Base-by-base conservation (phyloP, 1,140 invertebrate species). In the Orussus abietinus region DNA sequence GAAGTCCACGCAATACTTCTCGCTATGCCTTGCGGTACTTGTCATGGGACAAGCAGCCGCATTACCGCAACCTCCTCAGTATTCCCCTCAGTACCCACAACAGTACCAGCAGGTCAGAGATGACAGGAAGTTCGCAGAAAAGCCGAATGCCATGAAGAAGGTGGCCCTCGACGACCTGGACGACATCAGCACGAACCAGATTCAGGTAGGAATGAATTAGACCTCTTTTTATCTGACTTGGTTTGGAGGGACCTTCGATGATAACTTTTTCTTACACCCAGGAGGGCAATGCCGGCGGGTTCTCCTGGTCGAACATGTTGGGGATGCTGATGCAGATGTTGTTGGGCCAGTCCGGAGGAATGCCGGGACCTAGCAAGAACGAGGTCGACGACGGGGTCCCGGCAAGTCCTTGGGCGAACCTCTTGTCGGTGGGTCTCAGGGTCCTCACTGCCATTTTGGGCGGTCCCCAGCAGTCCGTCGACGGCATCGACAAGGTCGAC, bases 401-500 rank as follows among this genome's bases (percentile, higher is more conserved):
- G 4, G 75, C 83, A 5, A 88, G 86, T 12, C 86, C 88, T 3
- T 91, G 88, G 88, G 81, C 87, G n/a, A 88, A 89, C 64, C 71
- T 90, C 1, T 69, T 93, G n/a, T 83, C 87, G 1, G 79, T 87
- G 32, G 82, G 82, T 30, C 75, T 93, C 7, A 85, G 89, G 63
- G 86, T 93, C 42, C 72, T 93, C 26, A 87, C 87, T 2, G 88
- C 87, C 7, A 75, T 92, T 39, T 70, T 93, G 11, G 86, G 88
- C 21, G 88, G 88, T 22, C 69, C 68, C 12, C 76, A 74, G 17
- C 81, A 80, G 15, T 75, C 78, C 2, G 80, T 79, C 5, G 87
- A 90, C 61, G 88, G 87, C 36, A 91, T 91, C 60, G 88, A 91
- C 64, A 92, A 91, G 70, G 86, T 90, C 21, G 88, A 91, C 71